Base-by-base conservation (phyloP, 2,888 invertebrate species). In the Argyresthia albistria region DNA sequence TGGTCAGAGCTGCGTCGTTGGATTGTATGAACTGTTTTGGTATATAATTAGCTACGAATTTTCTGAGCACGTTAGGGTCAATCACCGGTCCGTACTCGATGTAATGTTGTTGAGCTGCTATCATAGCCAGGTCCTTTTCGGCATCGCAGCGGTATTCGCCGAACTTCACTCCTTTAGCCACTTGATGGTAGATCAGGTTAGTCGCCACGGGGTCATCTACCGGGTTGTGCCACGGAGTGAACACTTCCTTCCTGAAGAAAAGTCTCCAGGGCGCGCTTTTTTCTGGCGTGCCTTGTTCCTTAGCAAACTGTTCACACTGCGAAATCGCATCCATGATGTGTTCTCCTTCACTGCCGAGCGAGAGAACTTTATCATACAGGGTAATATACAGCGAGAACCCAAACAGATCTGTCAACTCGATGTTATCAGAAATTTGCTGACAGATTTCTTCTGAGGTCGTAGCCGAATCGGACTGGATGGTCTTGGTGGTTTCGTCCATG, bases 251-350 rank as follows among this genome's bases (percentile, higher is more conserved):
- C 51, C 96, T 89, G 72, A 95, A 92, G 76, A 95, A 96, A 49
- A 97, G 76, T 61, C 94, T 90, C 97, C 97, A 98, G 0, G 95
- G 94, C 4, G 96, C 95, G 66, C 91, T 93, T 61, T 93, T 89
- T 72, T 97, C 97, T 53, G 93, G 91, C 2, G 92, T 91, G 0
- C 96, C 96, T 71, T 95, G 93, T 75, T 97, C 97, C 77, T 94
- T 96, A 35, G 96, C 94, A 73, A 95, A 97, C 72, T 98, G 97
- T 73, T 98, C 98, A 75, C 97, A 97, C 73, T 97, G 97, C 0
- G 96, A 96, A 65, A 98, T 94, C 0, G 97, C 98, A 79, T 98
- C 98, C 93, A 98, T 94, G 0, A 98, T 93, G 70, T 97, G 97
- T 74, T 97, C 97, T 14, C 91, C 91, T 57, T 95, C 97, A 73